phyloP scores from a whole-genome alignment of 2,888 invertebrate species.

The Nymphalis c-album region DNA sequence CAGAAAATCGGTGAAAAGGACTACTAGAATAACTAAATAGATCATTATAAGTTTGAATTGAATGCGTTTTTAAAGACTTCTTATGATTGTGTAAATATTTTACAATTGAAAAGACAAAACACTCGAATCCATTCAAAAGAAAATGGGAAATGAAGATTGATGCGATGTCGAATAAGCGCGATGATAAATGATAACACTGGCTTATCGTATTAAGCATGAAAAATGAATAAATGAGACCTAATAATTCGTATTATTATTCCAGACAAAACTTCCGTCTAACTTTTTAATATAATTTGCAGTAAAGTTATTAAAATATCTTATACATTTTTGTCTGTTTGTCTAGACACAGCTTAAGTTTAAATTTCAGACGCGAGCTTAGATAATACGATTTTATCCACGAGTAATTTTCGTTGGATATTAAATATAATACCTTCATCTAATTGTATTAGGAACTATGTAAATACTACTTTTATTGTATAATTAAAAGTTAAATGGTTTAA shows the following conservation, averaged over 20 bases:
- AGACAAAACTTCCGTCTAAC: neutral
- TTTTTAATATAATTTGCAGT: neutral
- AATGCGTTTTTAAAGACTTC: neutral
- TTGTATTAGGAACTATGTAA: neutral
- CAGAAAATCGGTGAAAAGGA: too few species aligned
- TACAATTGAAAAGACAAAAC: conserved; percentile 1
- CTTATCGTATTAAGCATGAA: conserved; percentile 23
- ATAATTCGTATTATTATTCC: conserved; percentile 2
- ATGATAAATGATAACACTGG: conserved; percentile 35
- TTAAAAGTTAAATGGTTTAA: too few species aligned
- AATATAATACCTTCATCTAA: neutral
- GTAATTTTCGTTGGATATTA: too few species aligned
- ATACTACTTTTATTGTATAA: neutral
- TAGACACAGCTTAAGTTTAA: too few species aligned
- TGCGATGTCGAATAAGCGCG: conserved; percentile 30
- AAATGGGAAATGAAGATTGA: conserved; percentile 37
- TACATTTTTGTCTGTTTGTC: neutral
- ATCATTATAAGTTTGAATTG: too few species aligned
- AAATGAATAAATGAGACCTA: conserved; percentile 24
- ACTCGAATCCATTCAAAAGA: conserved; percentile 9
- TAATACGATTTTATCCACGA: too few species aligned
- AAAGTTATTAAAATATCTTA: neutral
- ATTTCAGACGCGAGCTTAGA: too few species aligned
- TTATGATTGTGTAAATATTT: neutral
- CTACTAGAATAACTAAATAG: too few species aligned